Evolutionary conservation across 2,888 invertebrate species (phyloP), one percentile per base, ranked within the genome.

Genomic region (Tetragonula carbonaria): DNA sequence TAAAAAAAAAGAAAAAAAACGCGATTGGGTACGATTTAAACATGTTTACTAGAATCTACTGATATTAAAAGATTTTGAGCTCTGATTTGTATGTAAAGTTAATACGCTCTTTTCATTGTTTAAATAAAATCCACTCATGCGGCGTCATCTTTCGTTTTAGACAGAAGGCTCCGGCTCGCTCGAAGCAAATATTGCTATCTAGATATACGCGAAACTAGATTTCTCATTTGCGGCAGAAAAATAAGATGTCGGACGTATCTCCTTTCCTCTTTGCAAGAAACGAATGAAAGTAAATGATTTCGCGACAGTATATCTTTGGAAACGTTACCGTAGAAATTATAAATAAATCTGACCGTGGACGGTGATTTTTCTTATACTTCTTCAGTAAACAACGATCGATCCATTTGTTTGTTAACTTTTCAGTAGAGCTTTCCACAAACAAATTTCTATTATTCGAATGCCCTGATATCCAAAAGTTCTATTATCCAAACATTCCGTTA

Each of bases 151-250:
- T 59, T 74, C 53, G 5, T 80, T 67, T 73, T 21, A 67, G 55
- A 70, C 76, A 68, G 81, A 55, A 23, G 62, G 18, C 11, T 73
- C 8, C 57, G 50, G 53, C 28, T 45, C 11, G 66, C 73, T 68
- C 57, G 33, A 57, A 13, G 81, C 73, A 80, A 81, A 81, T 81
- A 81, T 68, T 63, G 59, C 67, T 62, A 51, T 18, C 50, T n/a
- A n/a, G n/a, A n/a, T n/a, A n/a, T 33, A 80, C 68, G 67, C 28
- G 67, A 68, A 81, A 80, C 81, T 73, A 67, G 81, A 81, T 80
- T 63, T 74, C 67, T 68, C 68, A 80, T 80, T 80, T 74, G 67
- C 51, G n/a, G 62, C 28, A 55, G 68, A 81, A 73, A 68, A 73
- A 80, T 74, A 74, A 81, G 67, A 73, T 63, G 59, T 55, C 28